Evolutionary conservation across 2,113 vertebrate genomes (phyloP).

Genomic region (Oncorhynchus keta): DNA sequence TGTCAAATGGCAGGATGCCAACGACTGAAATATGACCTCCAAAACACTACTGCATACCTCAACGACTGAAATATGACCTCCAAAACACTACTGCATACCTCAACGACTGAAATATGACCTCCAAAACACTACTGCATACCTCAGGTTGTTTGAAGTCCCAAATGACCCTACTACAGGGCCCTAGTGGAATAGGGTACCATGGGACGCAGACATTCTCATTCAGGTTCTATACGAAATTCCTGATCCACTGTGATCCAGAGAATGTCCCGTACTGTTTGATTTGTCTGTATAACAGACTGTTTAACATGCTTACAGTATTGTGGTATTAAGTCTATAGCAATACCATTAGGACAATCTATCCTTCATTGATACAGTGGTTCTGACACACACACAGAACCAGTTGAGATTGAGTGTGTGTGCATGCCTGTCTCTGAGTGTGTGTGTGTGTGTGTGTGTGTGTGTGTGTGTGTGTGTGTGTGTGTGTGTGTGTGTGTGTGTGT

Average conservation of each 20-base stretch:
- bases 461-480: constrained; percentile 26
- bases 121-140: background rate
- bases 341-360: too few species aligned
- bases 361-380: too few species aligned
- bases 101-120: too few species aligned
- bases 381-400: background rate
- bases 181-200: too few species aligned
- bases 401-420: background rate
- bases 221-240: background rate
- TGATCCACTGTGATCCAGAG: background rate
- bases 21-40: too few species aligned
- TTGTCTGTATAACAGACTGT: background rate
- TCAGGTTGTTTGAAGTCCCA: too few species aligned
- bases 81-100: constrained; percentile 1
- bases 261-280: background rate
- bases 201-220: background rate
- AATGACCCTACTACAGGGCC: background rate
- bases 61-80: too few species aligned
- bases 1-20: background rate
- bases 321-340: background rate
- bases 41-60: constrained; percentile 1
- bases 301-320: too few species aligned
- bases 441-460: background rate
- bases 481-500: constrained; percentile 18
- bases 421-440: background rate